Conservation (phyloP, 2,113 vertebrate species). For the Chascanopsetta lugubris region DNA sequence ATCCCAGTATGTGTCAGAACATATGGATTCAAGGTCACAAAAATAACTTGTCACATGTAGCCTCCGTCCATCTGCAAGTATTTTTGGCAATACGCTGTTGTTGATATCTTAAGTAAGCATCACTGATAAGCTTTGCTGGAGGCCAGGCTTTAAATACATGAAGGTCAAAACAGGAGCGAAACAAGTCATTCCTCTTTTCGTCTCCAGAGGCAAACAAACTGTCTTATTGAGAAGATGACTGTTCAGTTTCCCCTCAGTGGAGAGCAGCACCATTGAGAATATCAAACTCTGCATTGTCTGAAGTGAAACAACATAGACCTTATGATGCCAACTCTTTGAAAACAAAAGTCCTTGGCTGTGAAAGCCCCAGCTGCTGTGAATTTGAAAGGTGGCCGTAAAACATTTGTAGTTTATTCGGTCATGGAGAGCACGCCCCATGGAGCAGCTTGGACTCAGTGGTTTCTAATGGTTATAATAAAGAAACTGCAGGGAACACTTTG, state of each 20-base stretch:
- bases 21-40: not conserved
- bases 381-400: slow-evolving; percentile 3
- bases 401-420: not conserved
- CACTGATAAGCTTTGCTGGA: not conserved
- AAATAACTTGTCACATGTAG: not conserved
- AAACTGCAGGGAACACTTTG: not conserved
- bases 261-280: too few species aligned
- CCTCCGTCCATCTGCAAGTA: not conserved
- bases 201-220: not conserved
- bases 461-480: not conserved
- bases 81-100: not conserved
- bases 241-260: not conserved
- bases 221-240: slow-evolving; percentile 8
- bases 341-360: not conserved
- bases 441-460: not conserved
- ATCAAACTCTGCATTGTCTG: too few species aligned
- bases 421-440: not conserved
- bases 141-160: not conserved
- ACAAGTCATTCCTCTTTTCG: slow-evolving; percentile 11
- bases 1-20: not conserved
- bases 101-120: not conserved
- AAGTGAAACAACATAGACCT: slow-evolving; percentile 14
- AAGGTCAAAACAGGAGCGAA: slow-evolving; percentile 5
- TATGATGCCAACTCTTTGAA: not conserved
- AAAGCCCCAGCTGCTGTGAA: not conserved